Percentiles rank a stretch among this genome's conserved stretches.
These are phyloP conservation scores for Diachasma alloeum DNA, from an alignment of 1,140 invertebrate species.

Conservation along the genomic window DNA sequence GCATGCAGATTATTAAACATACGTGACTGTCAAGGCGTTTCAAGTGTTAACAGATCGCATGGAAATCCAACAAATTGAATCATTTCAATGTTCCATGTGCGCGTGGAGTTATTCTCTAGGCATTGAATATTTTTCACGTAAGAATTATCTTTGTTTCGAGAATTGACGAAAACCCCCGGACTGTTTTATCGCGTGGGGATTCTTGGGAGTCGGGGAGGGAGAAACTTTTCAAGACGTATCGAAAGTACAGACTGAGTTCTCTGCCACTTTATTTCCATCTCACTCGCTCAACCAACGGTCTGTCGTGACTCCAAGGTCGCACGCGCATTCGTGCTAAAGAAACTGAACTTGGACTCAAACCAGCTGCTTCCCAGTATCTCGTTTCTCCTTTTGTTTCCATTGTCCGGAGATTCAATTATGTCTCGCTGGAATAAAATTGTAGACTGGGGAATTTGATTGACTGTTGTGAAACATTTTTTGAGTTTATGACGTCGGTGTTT, in stretches of 20 bases:
- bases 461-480: no score
- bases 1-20: not conserved
- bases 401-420: not conserved
- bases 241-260: not conserved
- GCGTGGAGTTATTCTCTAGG: no score
- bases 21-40: not conserved
- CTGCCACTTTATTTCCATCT: not conserved
- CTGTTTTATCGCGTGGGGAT: no score
- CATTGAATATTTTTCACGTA: no score
- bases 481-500: no score
- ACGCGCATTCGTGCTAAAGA: not conserved
- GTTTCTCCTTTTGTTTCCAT: not conserved
- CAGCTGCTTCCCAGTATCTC: slow-evolving; percentile 1
- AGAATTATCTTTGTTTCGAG: no score
- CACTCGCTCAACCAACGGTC: not conserved
- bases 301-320: not conserved
- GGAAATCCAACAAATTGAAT: not conserved
- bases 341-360: slow-evolving; percentile 12
- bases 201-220: not conserved
- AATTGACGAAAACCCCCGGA: no score
- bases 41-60: not conserved
- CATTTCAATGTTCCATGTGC: no score
- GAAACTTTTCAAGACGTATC: not conserved
- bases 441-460: no score
- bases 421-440: no score